Evolutionary conservation across 2,888 invertebrate genomes (phyloP).

Genomic region (Oxycera nigricornis): DNA sequence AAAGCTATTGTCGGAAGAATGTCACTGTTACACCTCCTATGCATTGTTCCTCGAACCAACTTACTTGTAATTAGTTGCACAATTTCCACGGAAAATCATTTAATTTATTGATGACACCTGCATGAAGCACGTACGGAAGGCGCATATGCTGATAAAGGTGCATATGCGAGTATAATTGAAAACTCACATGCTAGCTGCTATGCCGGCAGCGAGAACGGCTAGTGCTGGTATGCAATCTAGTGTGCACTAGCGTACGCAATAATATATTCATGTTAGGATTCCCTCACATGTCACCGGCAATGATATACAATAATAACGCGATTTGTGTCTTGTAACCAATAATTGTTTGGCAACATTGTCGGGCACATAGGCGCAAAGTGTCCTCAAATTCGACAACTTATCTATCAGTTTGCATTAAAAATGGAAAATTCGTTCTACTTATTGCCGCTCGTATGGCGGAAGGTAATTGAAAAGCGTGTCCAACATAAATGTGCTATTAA

Average conservation of each 20-base stretch:
- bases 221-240: not conserved
- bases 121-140: not conserved
- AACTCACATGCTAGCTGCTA: not conserved
- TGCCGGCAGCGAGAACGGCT: not conserved
- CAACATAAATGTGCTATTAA: not conserved
- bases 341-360: not conserved
- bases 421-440: constrained; percentile 37
- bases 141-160: constrained; percentile 6
- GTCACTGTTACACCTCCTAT: constrained; percentile 9
- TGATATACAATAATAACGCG: constrained; percentile 3
- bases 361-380: not conserved
- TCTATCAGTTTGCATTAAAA: constrained; percentile 20
- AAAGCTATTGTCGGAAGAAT: constrained; percentile 5
- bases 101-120: not conserved
- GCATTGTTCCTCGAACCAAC: constrained; percentile 5
- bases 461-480: not conserved
- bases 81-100: not conserved
- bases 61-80: constrained; percentile 9
- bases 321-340: constrained; percentile 14
- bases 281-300: constrained; percentile 5
- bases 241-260: not conserved
- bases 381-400: constrained; percentile 16
- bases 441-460: not conserved
- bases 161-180: no score
- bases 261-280: constrained; percentile 25